phyloP scores from a whole-genome alignment of 2,888 invertebrate species.

The Plebejus argus region DNA sequence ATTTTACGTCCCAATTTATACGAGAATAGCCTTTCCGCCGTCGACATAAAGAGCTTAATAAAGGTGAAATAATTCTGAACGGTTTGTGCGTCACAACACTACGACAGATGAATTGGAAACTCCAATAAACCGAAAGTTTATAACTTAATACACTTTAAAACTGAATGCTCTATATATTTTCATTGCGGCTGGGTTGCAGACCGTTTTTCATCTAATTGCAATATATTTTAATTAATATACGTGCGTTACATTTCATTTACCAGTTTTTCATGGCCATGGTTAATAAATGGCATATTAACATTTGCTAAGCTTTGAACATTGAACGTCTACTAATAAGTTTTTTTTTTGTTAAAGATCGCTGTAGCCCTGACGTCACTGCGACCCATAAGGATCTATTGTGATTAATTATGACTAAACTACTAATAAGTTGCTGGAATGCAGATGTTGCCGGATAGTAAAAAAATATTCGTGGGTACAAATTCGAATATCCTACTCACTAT shows the following conservation, averaged over 20 bases:
- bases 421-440: too few species aligned
- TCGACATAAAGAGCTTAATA: not conserved
- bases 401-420: too few species aligned
- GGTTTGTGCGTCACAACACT: not conserved
- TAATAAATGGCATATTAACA: not conserved
- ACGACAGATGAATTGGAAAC: conserved; percentile 21
- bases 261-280: too few species aligned
- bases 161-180: conserved; percentile 3
- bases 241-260: not conserved
- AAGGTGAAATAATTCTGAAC: not conserved
- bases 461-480: too few species aligned
- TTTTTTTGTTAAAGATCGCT: too few species aligned
- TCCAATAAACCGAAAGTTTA: conserved; percentile 22
- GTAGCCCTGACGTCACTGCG: too few species aligned
- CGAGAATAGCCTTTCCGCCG: not conserved
- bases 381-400: too few species aligned
- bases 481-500: too few species aligned
- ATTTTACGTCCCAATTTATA: not conserved
- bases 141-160: conserved; percentile 16
- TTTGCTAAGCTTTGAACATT: not conserved
- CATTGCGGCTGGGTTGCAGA: not conserved
- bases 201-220: not conserved
- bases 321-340: too few species aligned
- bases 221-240: not conserved
- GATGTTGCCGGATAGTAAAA: too few species aligned